These are phyloP conservation scores for Sciaenops ocellatus DNA, from an alignment of 2,797 vertebrate species.

Conservation along the genomic window DNA sequence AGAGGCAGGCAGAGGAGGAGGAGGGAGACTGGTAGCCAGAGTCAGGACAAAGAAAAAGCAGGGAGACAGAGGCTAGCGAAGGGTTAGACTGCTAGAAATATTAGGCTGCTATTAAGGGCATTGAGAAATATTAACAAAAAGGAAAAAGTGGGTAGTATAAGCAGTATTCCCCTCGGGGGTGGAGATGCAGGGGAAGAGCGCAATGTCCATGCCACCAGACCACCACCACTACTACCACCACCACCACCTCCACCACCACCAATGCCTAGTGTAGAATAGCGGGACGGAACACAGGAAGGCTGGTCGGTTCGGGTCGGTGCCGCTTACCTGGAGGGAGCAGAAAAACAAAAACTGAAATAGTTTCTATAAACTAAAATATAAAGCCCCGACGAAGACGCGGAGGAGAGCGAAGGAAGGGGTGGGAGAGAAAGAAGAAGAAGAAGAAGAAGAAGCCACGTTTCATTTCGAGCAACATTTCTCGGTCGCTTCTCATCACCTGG, in stretches of 20 bases:
- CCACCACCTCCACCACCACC: constrained; percentile 37
- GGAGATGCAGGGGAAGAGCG: constrained; percentile 81
- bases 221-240: constrained; percentile 49
- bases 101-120: constrained; percentile 71
- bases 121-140: constrained; percentile 69
- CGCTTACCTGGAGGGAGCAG: constrained; percentile 51
- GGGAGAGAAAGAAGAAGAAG: too few relatives aligned
- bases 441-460: constrained; percentile 40
- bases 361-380: constrained; percentile 66
- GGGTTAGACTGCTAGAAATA: constrained; percentile 73
- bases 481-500: constrained; percentile 54
- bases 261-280: constrained; percentile 82
- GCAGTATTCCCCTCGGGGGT: constrained; percentile 80
- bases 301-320: constrained; percentile 77
- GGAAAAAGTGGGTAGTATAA: constrained; percentile 75
- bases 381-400: constrained; percentile 42
- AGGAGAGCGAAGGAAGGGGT: constrained; percentile 23
- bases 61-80: constrained; percentile 96
- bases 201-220: constrained; percentile 77
- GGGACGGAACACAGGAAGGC: constrained; percentile 86
- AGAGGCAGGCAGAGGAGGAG: constrained; percentile 98
- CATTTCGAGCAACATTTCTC: constrained; percentile 33
- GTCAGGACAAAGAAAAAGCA: constrained; percentile 99
- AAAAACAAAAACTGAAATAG: constrained; percentile 60
- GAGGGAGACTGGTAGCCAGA: constrained; percentile 91